These are phyloP conservation scores for Pygoscelis adeliae DNA, from an alignment of 2,113 vertebrate genomes.

Conservation along the genomic window DNA sequence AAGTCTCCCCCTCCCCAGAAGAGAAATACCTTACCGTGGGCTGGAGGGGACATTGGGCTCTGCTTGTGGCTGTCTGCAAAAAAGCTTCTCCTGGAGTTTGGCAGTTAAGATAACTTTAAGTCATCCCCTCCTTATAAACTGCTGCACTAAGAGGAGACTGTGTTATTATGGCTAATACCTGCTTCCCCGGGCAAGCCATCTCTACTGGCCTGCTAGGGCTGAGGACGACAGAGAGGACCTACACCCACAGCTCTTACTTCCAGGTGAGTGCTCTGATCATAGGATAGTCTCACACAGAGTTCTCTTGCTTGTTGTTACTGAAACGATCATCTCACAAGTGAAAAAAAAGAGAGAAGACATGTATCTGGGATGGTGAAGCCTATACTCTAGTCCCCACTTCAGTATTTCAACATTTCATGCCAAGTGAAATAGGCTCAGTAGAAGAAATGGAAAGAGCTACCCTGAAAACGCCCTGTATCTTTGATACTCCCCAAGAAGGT, in stretches of 20 bases:
- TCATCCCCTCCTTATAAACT: not conserved
- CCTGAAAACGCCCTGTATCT: not conserved
- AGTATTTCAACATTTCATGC: not conserved
- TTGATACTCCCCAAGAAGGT: not conserved
- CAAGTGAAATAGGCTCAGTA: not conserved
- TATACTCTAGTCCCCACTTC: not conserved
- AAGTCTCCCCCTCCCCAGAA: not conserved
- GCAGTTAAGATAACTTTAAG: not conserved
- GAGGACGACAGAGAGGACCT: not conserved
- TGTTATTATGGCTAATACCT: not conserved
- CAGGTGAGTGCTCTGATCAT: not conserved
- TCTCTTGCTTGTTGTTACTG: not conserved
- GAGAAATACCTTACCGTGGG: fast-evolving
- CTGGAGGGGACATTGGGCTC: not conserved
- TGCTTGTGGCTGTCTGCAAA: not conserved
- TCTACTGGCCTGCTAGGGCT: not conserved
- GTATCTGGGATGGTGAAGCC: not conserved
- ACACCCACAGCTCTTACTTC: not conserved
- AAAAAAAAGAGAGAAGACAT: not conserved
- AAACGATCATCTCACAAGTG: not conserved
- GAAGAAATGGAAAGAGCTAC: not conserved
- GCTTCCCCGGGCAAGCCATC: not conserved
- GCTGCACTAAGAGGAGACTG: not conserved
- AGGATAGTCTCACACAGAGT: not conserved
- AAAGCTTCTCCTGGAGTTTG: not conserved